A percentile compares a stretch with the other conserved stretches of the same genome.
phyloP scores from a whole-genome alignment of 1,140 invertebrate species.

The Drosophila sechellia region DNA sequence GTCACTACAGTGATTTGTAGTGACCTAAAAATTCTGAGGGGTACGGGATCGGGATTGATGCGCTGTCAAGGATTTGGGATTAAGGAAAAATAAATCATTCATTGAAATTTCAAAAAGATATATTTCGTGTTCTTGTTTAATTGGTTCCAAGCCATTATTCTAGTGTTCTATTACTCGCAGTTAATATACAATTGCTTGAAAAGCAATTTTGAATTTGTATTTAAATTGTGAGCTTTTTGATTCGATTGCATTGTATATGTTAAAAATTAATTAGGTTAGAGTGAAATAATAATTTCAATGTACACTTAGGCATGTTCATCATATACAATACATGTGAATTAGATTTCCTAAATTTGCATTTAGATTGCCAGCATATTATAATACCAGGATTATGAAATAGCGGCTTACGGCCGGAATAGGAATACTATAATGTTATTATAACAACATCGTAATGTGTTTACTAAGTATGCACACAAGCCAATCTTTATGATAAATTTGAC shows the following conservation, averaged over 20 bases:
- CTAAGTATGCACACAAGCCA: slow-evolving; percentile 1
- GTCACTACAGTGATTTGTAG: too few relatives aligned
- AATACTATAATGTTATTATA: slow-evolving; percentile 12
- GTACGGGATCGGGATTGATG: too few relatives aligned
- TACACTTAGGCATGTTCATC: background rate
- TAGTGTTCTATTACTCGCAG: too few relatives aligned
- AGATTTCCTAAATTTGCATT: background rate
- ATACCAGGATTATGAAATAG: background rate
- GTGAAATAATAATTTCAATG: background rate
- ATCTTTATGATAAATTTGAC: background rate
- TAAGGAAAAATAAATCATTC: too few relatives aligned
- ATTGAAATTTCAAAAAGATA: too few relatives aligned
- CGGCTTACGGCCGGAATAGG: background rate
- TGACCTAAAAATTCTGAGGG: too few relatives aligned
- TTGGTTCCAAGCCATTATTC: too few relatives aligned
- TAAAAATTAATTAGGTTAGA: background rate
- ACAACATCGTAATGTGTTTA: slow-evolving; percentile 8
- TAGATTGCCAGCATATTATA: background rate
- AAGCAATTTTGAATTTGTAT: background rate
- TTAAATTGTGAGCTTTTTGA: slow-evolving; percentile 2
- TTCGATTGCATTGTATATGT: slow-evolving; percentile 1
- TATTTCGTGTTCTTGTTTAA: too few relatives aligned
- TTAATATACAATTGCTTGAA: background rate
- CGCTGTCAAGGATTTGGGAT: too few relatives aligned
- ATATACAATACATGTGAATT: background rate